These are phyloP conservation scores for Periphyllus acericola DNA, from an alignment of 2,888 invertebrate genomes.

Conservation along the genomic window DNA sequence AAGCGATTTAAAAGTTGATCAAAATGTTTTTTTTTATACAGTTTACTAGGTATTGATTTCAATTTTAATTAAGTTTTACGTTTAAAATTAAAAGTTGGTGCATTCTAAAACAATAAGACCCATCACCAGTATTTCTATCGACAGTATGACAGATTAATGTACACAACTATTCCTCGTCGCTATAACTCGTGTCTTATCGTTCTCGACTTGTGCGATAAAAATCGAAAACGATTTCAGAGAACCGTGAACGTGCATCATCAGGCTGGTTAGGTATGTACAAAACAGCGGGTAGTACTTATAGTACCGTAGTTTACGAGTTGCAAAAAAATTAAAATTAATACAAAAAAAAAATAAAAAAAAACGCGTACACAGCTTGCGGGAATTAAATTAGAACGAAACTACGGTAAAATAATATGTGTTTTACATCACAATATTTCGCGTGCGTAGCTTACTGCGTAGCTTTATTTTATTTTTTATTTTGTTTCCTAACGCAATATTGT, in stretches of 20 bases:
- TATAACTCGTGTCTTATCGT: no score
- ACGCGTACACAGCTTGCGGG: neutral
- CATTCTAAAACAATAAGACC: no score
- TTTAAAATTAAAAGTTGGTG: no score
- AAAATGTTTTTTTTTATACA: no score
- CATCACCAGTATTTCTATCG: no score
- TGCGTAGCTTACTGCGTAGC: neutral
- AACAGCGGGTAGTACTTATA: neutral
- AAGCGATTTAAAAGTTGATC: no score
- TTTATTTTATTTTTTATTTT: neutral
- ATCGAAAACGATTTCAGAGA: no score
- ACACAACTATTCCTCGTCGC: no score
- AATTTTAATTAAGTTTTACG: no score
- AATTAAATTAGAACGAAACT: constrained; percentile 15
- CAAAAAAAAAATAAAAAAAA: neutral
- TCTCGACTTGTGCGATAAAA: no score
- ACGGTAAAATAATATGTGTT: neutral
- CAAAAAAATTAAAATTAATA: neutral
- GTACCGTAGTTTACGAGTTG: neutral
- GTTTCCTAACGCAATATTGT: neutral
- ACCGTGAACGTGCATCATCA: neutral
- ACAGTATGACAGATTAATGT: no score
- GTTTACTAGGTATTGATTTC: no score
- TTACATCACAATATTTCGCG: neutral
- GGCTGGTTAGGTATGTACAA: neutral